Percentiles rank a stretch among this genome's conserved stretches.
Conservation (phyloP, 1,140 invertebrate genomes). For the Dufourea novaeangliae region DNA sequence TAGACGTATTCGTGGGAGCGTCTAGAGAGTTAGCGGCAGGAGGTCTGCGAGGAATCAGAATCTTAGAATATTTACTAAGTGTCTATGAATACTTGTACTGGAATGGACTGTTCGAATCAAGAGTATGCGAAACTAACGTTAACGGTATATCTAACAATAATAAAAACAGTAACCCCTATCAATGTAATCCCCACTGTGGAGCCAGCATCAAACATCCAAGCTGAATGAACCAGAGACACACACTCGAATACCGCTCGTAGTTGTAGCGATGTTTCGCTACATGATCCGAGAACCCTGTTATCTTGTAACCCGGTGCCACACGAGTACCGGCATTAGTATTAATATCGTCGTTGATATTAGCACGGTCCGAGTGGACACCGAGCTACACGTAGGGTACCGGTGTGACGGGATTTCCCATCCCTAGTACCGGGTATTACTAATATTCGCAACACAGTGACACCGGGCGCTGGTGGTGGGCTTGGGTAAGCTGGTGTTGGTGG, state of each 20-base stretch:
- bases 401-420: slow-evolving; percentile 17
- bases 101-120: too few species aligned
- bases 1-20: background rate
- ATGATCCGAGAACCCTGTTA: slow-evolving; percentile 8
- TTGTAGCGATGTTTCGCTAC: slow-evolving; percentile 4
- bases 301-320: background rate
- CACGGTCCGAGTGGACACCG: background rate
- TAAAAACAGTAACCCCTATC: too few species aligned
- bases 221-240: too few species aligned
- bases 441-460: background rate
- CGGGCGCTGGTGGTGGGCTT: background rate
- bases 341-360: slow-evolving; percentile 17
- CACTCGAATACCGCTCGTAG: background rate
- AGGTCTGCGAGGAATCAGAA: too few species aligned
- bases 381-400: background rate
- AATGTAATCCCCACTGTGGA: too few species aligned
- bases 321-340: background rate
- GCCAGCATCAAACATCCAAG: background rate
- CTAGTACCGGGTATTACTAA: background rate
- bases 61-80: too few species aligned
- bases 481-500: slow-evolving; percentile 33
- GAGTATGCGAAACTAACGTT: too few species aligned
- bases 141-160: too few species aligned
- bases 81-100: too few species aligned
- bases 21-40: too few species aligned